Conservation (phyloP, 2,797 vertebrate genomes). For the Crax fasciolata region DNA sequence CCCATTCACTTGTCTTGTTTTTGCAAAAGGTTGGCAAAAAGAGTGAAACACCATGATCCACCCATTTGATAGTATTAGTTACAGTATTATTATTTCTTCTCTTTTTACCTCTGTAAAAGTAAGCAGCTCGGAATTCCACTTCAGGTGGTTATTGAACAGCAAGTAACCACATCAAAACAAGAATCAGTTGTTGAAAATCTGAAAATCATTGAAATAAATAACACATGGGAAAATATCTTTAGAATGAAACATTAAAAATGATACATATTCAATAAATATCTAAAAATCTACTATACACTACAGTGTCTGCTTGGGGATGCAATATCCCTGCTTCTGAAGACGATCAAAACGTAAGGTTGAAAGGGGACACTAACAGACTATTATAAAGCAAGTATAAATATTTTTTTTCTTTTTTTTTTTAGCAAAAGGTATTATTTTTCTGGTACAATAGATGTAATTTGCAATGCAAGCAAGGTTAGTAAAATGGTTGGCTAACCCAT, state of each 20-base stretch:
- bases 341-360: not conserved
- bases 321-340: not conserved
- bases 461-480: not conserved
- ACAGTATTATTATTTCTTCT: not conserved
- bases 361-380: not conserved
- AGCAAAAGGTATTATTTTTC: not conserved
- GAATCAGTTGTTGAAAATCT: not conserved
- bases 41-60: not conserved
- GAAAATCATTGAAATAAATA: not conserved
- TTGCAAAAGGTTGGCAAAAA: slow-evolving; percentile 3
- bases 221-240: not conserved
- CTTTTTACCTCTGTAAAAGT: slow-evolving; percentile 8
- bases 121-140: not conserved
- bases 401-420: not conserved
- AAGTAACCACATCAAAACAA: not conserved
- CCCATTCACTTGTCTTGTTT: slow-evolving; percentile 11
- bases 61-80: not conserved
- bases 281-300: not conserved
- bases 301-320: not conserved
- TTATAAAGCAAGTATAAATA: not conserved
- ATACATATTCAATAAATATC: not conserved
- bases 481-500: not conserved
- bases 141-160: not conserved
- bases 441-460: not conserved
- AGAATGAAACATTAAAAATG: not conserved